Base-by-base conservation (phyloP, 2,113 vertebrate species). In the Irena cyanogastra region DNA sequence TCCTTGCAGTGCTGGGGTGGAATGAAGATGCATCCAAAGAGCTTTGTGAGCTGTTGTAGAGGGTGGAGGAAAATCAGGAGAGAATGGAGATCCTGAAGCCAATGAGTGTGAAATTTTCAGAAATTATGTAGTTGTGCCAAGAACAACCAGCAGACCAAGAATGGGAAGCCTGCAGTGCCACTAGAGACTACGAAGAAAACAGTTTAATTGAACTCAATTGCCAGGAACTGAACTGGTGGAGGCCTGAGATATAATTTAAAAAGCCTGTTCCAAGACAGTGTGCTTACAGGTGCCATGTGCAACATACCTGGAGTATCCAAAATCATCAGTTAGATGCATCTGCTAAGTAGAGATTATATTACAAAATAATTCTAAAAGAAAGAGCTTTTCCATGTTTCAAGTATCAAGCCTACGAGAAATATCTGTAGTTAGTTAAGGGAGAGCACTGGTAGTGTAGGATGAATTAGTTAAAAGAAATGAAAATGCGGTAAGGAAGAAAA, bases 91-190 rank as follows among this genome's bases (percentile, higher is more conserved):
- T 59, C 41, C 68, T 77, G 83, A 92, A 77, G 50, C 14, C 33
- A 74, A 5, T 4, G 30, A 79, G 31, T 9, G 21, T 39, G 45
- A 80, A 23, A 57, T 68, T 76, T 92, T 79, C 57, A 76, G 66
- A 70, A 82, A 85, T 72, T 4, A 56, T 3, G 1, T 53, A 47
- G 31, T 33, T 92, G 24, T 45, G 26, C 49, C 49, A 82, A 71
- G 74, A 84, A 28, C 52, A 83, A 41, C 9, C 16, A 31, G 39
- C 63, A 53, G n/a, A 65, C 16, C 54, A 63, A 17, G 27, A 83
- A n/a, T 0, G 0, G 52, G 42, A 85, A 76, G 82, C 1, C 52
- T 65, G 39, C 21, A 35, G 44, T 6, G 3, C 39, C 44, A 64
- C 53, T 26, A 39, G 56, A 82, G 12, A 63, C 4, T 28, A 17